These are phyloP conservation scores for Gymnocypris eckloni DNA, from an alignment of 2,797 vertebrate species.

Conservation along the genomic window DNA sequence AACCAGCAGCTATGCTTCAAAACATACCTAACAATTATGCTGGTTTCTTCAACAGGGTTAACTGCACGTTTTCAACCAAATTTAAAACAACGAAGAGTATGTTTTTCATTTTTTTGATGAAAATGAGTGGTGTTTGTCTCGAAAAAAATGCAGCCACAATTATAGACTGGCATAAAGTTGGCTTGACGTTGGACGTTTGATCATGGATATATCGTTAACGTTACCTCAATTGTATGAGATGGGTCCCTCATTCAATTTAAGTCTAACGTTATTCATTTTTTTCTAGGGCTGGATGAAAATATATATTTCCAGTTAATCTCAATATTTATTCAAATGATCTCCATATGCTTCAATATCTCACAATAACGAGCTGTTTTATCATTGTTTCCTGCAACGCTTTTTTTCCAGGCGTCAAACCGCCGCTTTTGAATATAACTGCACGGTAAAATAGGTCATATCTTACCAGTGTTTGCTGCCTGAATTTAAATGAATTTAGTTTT, in stretches of 20 bases:
- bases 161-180: neutral
- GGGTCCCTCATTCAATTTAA: neutral
- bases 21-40: too few species aligned
- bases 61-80: neutral
- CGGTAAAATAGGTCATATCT: neutral
- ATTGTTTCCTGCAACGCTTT: neutral
- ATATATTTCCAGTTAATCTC: too few species aligned
- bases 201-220: too few species aligned
- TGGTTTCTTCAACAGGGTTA: too few species aligned
- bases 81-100: neutral
- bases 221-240: neutral
- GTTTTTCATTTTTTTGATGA: neutral
- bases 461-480: neutral
- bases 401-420: neutral
- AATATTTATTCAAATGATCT: neutral
- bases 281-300: neutral
- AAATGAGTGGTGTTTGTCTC: neutral
- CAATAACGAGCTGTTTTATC: neutral
- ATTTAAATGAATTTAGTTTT: neutral
- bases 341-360: neutral
- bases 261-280: neutral
- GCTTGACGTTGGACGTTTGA: too few species aligned
- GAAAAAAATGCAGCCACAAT: neutral
- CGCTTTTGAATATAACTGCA: neutral
- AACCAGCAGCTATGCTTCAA: too few species aligned